Evolutionary conservation across 2,113 vertebrate genomes (phyloP), one percentile per base, ranked within the genome.

Genomic region (Gambusia affinis): DNA sequence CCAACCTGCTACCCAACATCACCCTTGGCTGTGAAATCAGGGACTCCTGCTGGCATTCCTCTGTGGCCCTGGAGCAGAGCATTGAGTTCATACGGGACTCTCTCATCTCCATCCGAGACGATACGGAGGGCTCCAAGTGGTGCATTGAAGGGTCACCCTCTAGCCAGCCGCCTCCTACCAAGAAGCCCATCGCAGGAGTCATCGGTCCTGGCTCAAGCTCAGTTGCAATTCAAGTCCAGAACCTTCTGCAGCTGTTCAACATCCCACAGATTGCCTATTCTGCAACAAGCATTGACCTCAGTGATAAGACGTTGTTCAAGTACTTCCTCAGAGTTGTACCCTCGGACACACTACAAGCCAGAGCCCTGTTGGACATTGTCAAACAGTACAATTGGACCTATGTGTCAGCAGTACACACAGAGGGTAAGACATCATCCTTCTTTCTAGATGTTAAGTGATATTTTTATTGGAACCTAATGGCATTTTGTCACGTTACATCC

Each of bases 201-300:
- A 98, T 99, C 28, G 97, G 97, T n/a, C 97, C 97, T 0, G 97
- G 97, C 19, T 99, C 97, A 65, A 99, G 97, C 88, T 99, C 97
- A 0, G 97, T 98, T 4, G 97, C 97, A 2, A 99, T 99, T 73
- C 97, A 98, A 89, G 98, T 98, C 35, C 97, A 99, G 82, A 98
- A 98, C 67, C 93, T 99, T 6, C 95, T 99, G 3, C 98, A 99
- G 90, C 94, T 99, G 60, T 99, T 98, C 12, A 97, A 98, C 92
- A 98, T 98, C 85, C 97, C 97, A 0, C 97, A 98, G 94, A 98
- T 98, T 0, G 97, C 97, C 15, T 98, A 98, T 64, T 99, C 96
- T 0, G 96, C 97, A 74, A 99, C 96, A 57, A 99, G 97, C 81
- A 98, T 99, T 37, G 97, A 98, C 86, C 93, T 98, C 72, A 97